Percentiles rank a stretch among this genome's conserved stretches.
Evolutionary conservation across 2,797 vertebrate species (phyloP).

Genomic region (Uromys caudimaculatus): DNA sequence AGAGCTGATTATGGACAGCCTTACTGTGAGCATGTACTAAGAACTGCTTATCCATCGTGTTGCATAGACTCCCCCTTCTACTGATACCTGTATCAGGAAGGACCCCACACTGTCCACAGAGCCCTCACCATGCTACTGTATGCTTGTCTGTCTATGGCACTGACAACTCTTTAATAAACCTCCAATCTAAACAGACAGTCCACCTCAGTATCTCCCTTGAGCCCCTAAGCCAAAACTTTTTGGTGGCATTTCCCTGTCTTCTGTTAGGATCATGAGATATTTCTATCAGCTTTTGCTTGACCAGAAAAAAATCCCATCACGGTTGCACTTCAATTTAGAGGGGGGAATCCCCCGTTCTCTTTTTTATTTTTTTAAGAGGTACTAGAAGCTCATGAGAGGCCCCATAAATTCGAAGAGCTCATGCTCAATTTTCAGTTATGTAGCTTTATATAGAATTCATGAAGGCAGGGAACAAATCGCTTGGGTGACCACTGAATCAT

Average conservation of each 20-base stretch:
- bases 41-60: not conserved
- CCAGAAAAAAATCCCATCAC: constrained; percentile 15
- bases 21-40: not conserved
- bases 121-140: not conserved
- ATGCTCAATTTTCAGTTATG: constrained; percentile 16
- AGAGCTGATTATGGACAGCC: not conserved
- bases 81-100: not conserved
- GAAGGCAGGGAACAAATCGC: not conserved
- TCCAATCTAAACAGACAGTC: not conserved
- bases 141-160: not conserved
- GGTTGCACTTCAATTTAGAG: not conserved
- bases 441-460: constrained; percentile 36
- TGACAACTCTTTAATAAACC: not conserved
- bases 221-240: not conserved
- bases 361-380: constrained; percentile 41
- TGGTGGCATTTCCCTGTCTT: constrained; percentile 22
- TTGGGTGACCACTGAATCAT: not conserved
- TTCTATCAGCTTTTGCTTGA: constrained; percentile 42
- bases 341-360: not conserved
- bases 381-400: not conserved
- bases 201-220: not conserved
- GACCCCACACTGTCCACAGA: not conserved
- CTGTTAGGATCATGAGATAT: constrained; percentile 21
- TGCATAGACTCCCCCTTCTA: not conserved
- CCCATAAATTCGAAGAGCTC: not conserved